Percentiles rank a stretch among this genome's conserved stretches.
These are phyloP conservation scores for Microchrysa polita DNA, from an alignment of 2,888 invertebrate species.

Conservation along the genomic window DNA sequence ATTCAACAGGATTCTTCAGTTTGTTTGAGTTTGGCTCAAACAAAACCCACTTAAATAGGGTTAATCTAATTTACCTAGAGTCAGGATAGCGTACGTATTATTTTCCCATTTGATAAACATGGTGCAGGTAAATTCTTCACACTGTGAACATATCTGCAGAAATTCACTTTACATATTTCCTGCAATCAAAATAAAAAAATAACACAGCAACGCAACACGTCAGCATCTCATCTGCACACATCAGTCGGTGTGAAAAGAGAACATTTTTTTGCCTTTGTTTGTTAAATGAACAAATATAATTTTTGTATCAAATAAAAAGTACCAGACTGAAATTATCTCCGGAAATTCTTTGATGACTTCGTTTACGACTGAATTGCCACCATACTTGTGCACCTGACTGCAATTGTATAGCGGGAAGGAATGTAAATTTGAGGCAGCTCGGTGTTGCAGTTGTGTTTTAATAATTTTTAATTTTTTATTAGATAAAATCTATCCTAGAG, in stretches of 20 bases:
- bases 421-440: too few relatives aligned
- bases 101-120: too few relatives aligned
- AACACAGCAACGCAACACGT: background rate
- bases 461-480: too few relatives aligned
- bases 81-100: too few relatives aligned
- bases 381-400: slow-evolving; percentile 31
- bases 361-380: slow-evolving; percentile 7
- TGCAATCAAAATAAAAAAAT: slow-evolving; percentile 30
- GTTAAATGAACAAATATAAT: slow-evolving; percentile 36
- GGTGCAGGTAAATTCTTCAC: too few relatives aligned
- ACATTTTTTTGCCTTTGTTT: slow-evolving; percentile 14
- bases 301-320: slow-evolving; percentile 31
- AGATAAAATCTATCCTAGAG: too few relatives aligned
- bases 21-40: too few relatives aligned
- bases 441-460: too few relatives aligned
- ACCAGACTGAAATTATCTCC: slow-evolving; percentile 34
- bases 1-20: too few relatives aligned
- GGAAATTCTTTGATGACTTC: slow-evolving; percentile 35
- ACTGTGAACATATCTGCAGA: slow-evolving; percentile 7
- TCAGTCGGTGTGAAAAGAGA: background rate
- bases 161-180: slow-evolving; percentile 33
- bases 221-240: background rate
- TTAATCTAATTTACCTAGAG: too few relatives aligned
- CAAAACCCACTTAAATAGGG: too few relatives aligned
- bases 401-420: background rate